Base-by-base conservation (phyloP, 2,888 invertebrate genomes). In the Macrophya alboannulata region DNA sequence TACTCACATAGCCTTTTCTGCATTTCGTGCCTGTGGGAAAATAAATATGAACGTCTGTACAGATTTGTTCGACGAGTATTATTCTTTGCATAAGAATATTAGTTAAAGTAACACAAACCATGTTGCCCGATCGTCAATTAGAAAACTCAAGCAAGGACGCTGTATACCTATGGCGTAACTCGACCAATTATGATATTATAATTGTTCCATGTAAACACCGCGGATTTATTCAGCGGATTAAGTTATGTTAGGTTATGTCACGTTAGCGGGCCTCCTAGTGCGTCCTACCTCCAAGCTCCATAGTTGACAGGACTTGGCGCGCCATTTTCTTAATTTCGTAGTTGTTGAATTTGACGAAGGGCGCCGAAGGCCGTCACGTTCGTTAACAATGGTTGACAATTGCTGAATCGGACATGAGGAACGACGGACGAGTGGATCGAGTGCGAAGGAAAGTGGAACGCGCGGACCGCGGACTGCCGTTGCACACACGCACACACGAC, bases 1-100 rank as follows among this genome's bases (percentile, higher is more conserved):
- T 91, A 96, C 98, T 97, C 95, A 98, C 98, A 99, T 99, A 62
- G 99, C 99, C 92, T 99, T 99, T 93, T 99, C 99, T 89, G 99
- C 98, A 96, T 99, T 99, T 93, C 99, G 95, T n/a, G 99, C 99
- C 99, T 97, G 93, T 89, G 95, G 95, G 87, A 89, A 87, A 87
- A 89, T 88, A 84, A 85, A 40, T 81, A 62, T 8, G 72, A 79
- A 40, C 0, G 68, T 62, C 15, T 55, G 48, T n/a, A 72, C 51
- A 1, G 84, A 83, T 79, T 82, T 79, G 0, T 37, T 37, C n/a
- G 40, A 74, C 10, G 71, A 6, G 45, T 12, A 12, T 59, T 40
- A 17, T 62, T n/a, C n/a, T 17, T 76, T 12, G 21, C 48, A 48
- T 48, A 9, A 15, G 48, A 15, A 62, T 62, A 31, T 62, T 4